Conservation (phyloP, 1,140 invertebrate species). For the Listronotus bonariensis region DNA sequence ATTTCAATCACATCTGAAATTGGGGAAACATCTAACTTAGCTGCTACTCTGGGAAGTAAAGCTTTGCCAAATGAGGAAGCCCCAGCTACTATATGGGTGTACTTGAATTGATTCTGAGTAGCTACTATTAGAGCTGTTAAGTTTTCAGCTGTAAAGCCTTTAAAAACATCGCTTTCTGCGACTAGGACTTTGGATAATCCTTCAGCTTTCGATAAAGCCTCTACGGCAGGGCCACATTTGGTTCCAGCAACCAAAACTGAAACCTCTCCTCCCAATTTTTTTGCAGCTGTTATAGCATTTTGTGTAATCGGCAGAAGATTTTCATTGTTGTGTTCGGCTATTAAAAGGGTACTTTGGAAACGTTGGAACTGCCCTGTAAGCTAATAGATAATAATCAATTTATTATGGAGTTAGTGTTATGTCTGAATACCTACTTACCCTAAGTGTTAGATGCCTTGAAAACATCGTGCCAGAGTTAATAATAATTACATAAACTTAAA, state of each 20-base stretch:
- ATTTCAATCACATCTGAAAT: constrained; percentile 94
- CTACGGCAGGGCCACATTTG: constrained; percentile 79
- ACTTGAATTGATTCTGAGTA: constrained; percentile 92
- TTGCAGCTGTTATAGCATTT: constrained; percentile 90
- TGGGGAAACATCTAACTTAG: constrained; percentile 94
- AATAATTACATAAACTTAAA: not conserved
- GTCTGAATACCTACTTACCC: constrained; percentile 19
- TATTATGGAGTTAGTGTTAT: not conserved
- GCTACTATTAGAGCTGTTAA: constrained; percentile 87
- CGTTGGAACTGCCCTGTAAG: constrained; percentile 59
- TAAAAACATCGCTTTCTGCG: constrained; percentile 88
- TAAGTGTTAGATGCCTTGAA: constrained; percentile 8
- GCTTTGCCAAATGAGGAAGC: constrained; percentile 91
- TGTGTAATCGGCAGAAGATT: constrained; percentile 82
- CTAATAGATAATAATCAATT: constrained; percentile 14
- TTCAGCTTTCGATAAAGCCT: constrained; percentile 79
- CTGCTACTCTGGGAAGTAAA: constrained; percentile 90
- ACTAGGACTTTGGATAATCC: constrained; percentile 86
- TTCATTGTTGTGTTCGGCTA: constrained; percentile 96
- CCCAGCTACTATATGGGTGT: constrained; percentile 92
- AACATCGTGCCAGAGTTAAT: constrained; percentile 13
- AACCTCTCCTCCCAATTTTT: constrained; percentile 89
- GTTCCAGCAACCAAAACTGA: constrained; percentile 89
- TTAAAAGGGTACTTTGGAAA: constrained; percentile 85
- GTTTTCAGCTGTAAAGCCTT: constrained; percentile 87